Percentiles rank a stretch among this genome's conserved stretches.
Conservation (phyloP, 2,797 vertebrate species). For the Acrossocheilus wenchowensis region DNA sequence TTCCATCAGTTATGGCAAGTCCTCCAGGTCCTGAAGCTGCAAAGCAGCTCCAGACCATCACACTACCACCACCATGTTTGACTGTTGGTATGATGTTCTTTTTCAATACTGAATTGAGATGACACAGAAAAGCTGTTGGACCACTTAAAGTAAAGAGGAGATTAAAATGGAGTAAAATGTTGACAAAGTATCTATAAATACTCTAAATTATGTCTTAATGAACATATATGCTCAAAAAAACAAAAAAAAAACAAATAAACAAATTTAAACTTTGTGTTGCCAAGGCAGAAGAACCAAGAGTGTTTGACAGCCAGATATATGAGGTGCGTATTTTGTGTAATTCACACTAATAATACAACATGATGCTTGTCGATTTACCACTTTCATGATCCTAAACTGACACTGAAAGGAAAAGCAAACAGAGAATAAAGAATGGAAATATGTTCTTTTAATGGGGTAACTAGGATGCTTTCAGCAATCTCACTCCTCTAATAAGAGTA, state of each 20-base stretch:
- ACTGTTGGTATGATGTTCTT: too few relatives aligned
- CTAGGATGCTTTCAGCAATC: conserved; percentile 27
- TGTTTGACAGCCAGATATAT: background rate
- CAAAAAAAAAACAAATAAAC: background rate
- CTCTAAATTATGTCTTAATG: too few relatives aligned
- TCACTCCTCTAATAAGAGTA: conserved; percentile 32
- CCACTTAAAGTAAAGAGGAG: too few relatives aligned
- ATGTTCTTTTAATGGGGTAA: conserved; percentile 16
- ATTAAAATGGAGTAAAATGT: too few relatives aligned
- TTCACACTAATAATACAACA: background rate
- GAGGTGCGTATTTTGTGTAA: background rate
- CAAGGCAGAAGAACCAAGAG: background rate
- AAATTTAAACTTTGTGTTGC: background rate
- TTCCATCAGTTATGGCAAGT: too few relatives aligned
- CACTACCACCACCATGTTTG: too few relatives aligned
- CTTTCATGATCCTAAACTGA: background rate
- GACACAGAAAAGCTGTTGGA: background rate
- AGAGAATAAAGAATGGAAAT: background rate
- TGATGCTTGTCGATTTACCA: background rate
- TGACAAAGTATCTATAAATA: too few relatives aligned
- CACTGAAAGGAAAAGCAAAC: background rate
- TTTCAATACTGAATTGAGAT: too few relatives aligned
- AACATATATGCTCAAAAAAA: background rate
- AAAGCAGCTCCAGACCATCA: too few relatives aligned
- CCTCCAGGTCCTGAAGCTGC: too few relatives aligned